These are phyloP conservation scores for Melinaea menophilus DNA, from an alignment of 2,888 invertebrate species.

Conservation along the genomic window DNA sequence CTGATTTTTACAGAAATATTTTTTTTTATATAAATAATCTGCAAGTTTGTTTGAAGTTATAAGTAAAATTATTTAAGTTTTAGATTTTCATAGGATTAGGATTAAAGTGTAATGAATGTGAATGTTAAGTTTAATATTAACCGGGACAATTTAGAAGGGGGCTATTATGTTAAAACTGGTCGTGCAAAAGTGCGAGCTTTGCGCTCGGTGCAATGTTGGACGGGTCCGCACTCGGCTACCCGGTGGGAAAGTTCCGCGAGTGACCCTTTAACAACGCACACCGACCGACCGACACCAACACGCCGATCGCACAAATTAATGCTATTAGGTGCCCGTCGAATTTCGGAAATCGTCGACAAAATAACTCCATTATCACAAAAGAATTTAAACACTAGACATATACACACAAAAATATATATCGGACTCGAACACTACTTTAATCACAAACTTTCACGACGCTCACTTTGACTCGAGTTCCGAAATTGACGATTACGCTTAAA, in stretches of 20 bases:
- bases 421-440: conserved; percentile 52
- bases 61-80: too few relatives aligned
- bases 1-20: too few relatives aligned
- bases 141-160: background rate
- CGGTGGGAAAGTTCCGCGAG: conserved; percentile 57
- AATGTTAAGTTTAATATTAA: too few relatives aligned
- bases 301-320: conserved; percentile 57
- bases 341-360: conserved; percentile 66
- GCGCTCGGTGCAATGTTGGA: conserved; percentile 10
- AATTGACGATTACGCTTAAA: conserved; percentile 57
- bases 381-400: conserved; percentile 29
- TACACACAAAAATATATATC: conserved; percentile 25
- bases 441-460: conserved; percentile 71
- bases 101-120: too few relatives aligned
- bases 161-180: background rate
- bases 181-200: conserved; percentile 45
- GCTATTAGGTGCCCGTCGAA: conserved; percentile 62
- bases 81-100: too few relatives aligned
- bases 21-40: too few relatives aligned
- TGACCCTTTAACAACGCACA: conserved; percentile 44
- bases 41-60: too few relatives aligned
- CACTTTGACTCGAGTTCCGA: conserved; percentile 72
- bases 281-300: conserved; percentile 46
- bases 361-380: conserved; percentile 52
- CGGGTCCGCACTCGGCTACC: conserved; percentile 26